These are phyloP conservation scores for Drosophila kambysellisi DNA, from an alignment of 2,888 invertebrate genomes.

Conservation along the genomic window DNA sequence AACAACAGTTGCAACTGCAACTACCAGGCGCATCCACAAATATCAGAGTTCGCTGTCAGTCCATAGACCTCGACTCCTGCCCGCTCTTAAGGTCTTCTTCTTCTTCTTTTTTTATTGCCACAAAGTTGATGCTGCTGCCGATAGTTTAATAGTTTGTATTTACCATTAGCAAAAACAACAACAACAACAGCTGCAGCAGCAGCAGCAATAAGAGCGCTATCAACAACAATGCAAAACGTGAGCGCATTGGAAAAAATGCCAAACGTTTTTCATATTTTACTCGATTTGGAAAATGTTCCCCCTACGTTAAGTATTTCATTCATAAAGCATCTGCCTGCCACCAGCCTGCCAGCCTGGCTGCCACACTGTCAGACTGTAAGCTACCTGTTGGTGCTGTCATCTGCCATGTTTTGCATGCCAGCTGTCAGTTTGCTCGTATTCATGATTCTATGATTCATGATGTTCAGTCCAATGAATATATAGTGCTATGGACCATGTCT, in stretches of 20 bases:
- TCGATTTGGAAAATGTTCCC: not conserved
- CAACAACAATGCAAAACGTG: conserved; percentile 42
- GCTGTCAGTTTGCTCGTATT: conserved; percentile 23
- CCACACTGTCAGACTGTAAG: not conserved
- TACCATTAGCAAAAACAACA: conserved; percentile 29
- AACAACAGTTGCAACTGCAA: conserved; percentile 24
- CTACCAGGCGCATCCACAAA: conserved; percentile 54
- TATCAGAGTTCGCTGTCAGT: conserved; percentile 70
- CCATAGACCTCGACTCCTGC: not conserved
- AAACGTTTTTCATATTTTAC: conserved; percentile 29
- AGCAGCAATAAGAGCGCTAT: conserved; percentile 11
- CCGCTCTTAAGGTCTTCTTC: conserved; percentile 2
- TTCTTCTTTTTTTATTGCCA: not conserved
- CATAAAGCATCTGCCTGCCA: conserved; percentile 26
- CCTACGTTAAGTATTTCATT: conserved; percentile 47
- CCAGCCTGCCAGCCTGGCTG: not conserved
- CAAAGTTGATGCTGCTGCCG: conserved; percentile 27
- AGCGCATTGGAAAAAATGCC: conserved; percentile 41
- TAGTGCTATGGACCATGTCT: not conserved
- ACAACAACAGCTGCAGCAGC: conserved; percentile 17
- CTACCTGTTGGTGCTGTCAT: conserved; percentile 29
- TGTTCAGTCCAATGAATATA: conserved; percentile 10
- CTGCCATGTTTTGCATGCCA: conserved; percentile 49
- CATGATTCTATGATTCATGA: conserved; percentile 36
- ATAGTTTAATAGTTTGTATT: conserved; percentile 49